Evolutionary conservation across 2,888 invertebrate species (phyloP).

Genomic region (Troides oblongomaculatus): DNA sequence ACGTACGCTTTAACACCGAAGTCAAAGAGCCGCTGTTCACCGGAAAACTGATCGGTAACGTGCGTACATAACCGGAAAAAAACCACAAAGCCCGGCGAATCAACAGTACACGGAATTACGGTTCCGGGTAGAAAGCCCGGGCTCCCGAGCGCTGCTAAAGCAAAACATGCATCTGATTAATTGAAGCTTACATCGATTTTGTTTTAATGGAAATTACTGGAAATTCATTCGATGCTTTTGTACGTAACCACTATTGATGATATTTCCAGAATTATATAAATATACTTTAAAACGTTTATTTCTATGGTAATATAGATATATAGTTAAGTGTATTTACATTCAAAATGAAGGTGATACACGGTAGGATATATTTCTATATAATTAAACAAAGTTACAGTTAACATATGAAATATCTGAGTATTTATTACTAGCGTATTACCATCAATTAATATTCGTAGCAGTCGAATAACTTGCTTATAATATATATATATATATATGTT

Average conservation of each 20-base stretch:
- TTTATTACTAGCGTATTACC: conserved; percentile 36
- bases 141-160: conserved; percentile 34
- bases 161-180: conserved; percentile 48
- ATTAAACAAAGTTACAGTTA: conserved; percentile 24
- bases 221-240: conserved; percentile 30
- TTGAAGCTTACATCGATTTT: conserved; percentile 62
- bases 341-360: too few relatives aligned
- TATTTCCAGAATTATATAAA: too few relatives aligned
- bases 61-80: conserved; percentile 31
- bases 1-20: background rate
- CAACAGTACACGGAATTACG: conserved; percentile 38
- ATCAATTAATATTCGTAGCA: conserved; percentile 36
- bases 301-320: too few relatives aligned
- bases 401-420: conserved; percentile 27
- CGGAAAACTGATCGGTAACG: background rate
- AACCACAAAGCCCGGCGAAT: conserved; percentile 32
- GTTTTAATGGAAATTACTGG: conserved; percentile 44
- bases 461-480: conserved; percentile 29
- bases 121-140: conserved; percentile 35
- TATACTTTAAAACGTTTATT: too few relatives aligned
- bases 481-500: too few relatives aligned
- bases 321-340: too few relatives aligned
- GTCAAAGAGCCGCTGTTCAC: conserved; percentile 1
- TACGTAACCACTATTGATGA: conserved; percentile 1
- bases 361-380: conserved; percentile 13